phyloP scores from a whole-genome alignment of 1,140 invertebrate species.

The Kradibia gibbosae region DNA sequence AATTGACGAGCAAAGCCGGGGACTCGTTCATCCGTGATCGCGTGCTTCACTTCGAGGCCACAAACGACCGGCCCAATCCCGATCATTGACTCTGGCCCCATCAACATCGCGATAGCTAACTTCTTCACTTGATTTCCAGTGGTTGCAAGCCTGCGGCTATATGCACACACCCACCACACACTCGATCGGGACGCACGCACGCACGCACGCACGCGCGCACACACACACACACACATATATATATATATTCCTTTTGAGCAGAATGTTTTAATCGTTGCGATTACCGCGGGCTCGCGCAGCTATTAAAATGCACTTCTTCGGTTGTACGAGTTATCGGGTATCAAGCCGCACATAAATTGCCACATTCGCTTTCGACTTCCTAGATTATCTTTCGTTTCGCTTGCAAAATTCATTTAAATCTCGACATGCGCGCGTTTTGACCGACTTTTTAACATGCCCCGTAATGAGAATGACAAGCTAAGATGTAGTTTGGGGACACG shows the following conservation, averaged over 20 bases:
- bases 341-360: constrained; percentile 32
- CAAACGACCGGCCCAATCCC: too few relatives aligned
- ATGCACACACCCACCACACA: too few relatives aligned
- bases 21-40: not conserved
- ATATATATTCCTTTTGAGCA: too few relatives aligned
- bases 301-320: constrained; percentile 63
- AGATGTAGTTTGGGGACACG: too few relatives aligned
- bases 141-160: not conserved
- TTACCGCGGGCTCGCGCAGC: constrained; percentile 58
- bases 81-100: not conserved
- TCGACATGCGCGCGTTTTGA: not conserved
- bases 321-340: constrained; percentile 28
- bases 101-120: constrained; percentile 18
- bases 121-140: constrained; percentile 34
- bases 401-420: constrained; percentile 29
- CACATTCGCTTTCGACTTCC: constrained; percentile 10
- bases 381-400: constrained; percentile 42
- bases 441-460: constrained; percentile 7
- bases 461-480: constrained; percentile 9
- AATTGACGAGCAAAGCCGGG: not conserved
- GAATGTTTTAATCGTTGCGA: constrained; percentile 62
- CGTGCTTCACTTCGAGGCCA: not conserved
- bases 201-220: too few relatives aligned
- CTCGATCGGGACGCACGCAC: too few relatives aligned
- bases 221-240: too few relatives aligned